A percentile compares a stretch with the other conserved stretches of the same genome.
phyloP scores from a whole-genome alignment of 2,113 vertebrate genomes.

The Poeciliopsis prolifica region DNA sequence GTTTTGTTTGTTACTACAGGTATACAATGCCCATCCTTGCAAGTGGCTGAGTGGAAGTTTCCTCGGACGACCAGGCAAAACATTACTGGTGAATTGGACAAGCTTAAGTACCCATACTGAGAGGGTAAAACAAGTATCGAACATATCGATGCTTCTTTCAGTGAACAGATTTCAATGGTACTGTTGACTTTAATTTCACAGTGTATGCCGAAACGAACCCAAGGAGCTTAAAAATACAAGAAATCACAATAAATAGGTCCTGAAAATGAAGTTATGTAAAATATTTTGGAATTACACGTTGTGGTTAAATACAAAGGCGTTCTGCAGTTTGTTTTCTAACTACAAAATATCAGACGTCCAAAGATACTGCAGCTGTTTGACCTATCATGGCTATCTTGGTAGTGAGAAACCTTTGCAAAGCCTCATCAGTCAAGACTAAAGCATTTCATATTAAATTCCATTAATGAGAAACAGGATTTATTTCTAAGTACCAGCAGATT shows the following conservation, averaged over 20 bases:
- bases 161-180: neutral
- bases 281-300: too few relatives aligned
- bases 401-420: neutral
- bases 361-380: too few relatives aligned
- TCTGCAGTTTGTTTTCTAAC: neutral
- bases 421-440: neutral
- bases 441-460: neutral
- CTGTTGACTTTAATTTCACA: neutral
- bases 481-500: neutral
- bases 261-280: too few relatives aligned
- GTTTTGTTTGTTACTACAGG: conserved; percentile 40
- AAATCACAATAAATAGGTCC: too few relatives aligned
- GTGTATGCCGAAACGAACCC: neutral
- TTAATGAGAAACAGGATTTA: neutral
- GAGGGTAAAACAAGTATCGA: neutral
- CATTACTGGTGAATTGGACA: conserved; percentile 73
- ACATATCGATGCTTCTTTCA: neutral
- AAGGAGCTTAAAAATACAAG: neutral
- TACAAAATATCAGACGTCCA: neutral
- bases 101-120: neutral
- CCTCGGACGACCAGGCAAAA: conserved; percentile 72
- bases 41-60: conserved; percentile 83
- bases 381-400: neutral
- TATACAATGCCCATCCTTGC: conserved; percentile 71
- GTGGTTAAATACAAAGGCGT: too few relatives aligned